Conservation (phyloP, 1,140 invertebrate species). For the Gonatopus flavifemur region DNA sequence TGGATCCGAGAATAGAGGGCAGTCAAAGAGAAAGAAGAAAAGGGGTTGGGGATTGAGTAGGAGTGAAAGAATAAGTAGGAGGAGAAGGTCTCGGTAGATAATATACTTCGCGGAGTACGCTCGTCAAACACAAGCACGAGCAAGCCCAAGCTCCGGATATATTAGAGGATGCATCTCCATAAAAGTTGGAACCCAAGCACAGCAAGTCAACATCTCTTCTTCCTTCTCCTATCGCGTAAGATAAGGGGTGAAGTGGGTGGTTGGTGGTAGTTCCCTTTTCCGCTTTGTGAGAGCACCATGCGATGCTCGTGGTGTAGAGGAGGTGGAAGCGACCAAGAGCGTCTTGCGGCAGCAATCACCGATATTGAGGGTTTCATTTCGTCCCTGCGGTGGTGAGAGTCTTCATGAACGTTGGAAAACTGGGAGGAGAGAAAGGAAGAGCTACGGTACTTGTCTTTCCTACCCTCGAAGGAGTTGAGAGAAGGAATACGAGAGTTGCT, state of each 20-base stretch:
- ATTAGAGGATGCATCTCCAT: slow-evolving; percentile 59
- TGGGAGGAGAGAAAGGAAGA: too few species aligned
- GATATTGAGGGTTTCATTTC: slow-evolving; percentile 60
- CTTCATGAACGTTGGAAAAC: too few species aligned
- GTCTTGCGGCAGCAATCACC: slow-evolving; percentile 58
- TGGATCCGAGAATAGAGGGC: too few species aligned
- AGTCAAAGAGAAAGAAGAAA: slow-evolving; percentile 21
- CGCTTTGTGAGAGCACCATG: slow-evolving; percentile 16
- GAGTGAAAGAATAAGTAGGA: slow-evolving; percentile 15
- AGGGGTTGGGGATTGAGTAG: slow-evolving; percentile 26
- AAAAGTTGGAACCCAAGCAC: slow-evolving; percentile 52
- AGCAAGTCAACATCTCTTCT: slow-evolving; percentile 54
- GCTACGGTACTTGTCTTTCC: too few species aligned
- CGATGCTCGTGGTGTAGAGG: neutral
- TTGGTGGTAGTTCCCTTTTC: slow-evolving; percentile 24
- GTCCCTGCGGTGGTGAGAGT: slow-evolving; percentile 36
- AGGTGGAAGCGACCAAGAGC: slow-evolving; percentile 37
- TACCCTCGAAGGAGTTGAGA: too few species aligned
- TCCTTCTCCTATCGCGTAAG: slow-evolving; percentile 27
- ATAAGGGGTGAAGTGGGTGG: slow-evolving; percentile 1
- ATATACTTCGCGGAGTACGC: slow-evolving; percentile 57
- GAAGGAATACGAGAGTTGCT: too few species aligned
- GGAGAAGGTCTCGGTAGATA: slow-evolving; percentile 46
- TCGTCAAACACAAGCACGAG: slow-evolving; percentile 60
- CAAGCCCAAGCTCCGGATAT: slow-evolving; percentile 52